phyloP scores from a whole-genome alignment of 35 echinoderm and acorn worm species.

The Stichopus chloronotus region DNA sequence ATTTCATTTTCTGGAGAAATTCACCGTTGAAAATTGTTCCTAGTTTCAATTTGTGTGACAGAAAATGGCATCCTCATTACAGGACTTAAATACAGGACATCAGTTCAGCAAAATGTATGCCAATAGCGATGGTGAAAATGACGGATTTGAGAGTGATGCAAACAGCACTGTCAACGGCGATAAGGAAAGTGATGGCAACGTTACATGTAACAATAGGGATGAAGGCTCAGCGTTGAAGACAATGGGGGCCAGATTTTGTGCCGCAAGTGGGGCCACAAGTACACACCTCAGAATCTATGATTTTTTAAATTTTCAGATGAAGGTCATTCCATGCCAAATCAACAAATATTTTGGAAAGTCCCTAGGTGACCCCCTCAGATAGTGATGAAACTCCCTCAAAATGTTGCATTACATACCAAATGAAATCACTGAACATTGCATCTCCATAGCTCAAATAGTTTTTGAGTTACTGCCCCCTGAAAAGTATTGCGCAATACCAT shows the following conservation, averaged over 20 bases:
- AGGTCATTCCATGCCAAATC: no score
- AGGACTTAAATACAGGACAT: not conserved
- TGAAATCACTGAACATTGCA: no score
- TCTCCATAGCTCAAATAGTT: no score
- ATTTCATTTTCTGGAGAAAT: not conserved
- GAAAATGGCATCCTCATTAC: not conserved
- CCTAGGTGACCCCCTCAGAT: no score
- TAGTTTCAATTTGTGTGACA: not conserved
- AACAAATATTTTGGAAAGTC: no score
- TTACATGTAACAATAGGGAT: not conserved
- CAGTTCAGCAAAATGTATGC: not conserved
- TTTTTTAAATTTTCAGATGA: no score
- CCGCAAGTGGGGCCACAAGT: no score
- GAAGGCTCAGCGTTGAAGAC: not conserved
- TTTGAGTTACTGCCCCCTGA: no score
- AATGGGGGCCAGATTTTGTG: not conserved
- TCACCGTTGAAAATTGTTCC: not conserved
- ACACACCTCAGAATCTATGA: no score
- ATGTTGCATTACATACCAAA: no score
- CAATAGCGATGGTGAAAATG: not conserved
- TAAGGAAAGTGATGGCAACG: not conserved
- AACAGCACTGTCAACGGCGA: not conserved
- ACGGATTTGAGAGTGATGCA: not conserved
- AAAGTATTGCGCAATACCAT: no score
- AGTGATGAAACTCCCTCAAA: no score